Evolutionary conservation across 2,888 invertebrate genomes (phyloP), one percentile per base, ranked within the genome.

Genomic region (Gastracanthus pulcherrimus): DNA sequence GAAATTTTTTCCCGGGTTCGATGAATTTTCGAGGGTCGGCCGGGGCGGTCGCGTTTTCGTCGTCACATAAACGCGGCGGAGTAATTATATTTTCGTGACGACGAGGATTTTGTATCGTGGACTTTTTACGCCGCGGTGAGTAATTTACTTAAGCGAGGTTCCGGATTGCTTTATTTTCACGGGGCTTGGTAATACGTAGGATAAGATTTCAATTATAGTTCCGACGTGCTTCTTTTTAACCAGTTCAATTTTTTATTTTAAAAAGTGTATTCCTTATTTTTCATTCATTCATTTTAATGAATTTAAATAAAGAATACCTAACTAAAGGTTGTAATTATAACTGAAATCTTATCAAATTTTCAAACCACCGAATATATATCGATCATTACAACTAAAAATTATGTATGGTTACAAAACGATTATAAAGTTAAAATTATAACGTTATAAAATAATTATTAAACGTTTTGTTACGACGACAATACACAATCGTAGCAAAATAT

Each of bases 251-350:
- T 51, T 70, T 29, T 31, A 31, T n/a, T 34, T 5, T 3, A 3
- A 67, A 41, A 34, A 29, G 6, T 23, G 19, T 13, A 55, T 51
- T 31, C 71, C n/a, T 55, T 64, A 71, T 70, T 70, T 45, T 51
- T 19, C 7, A 48, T 71, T 51, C 71, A 71, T 78, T 71, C 0
- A n/a, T 16, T 78, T 71, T 51, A 64, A 78, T 71, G 78, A 78
- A 51, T 71, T 51, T 48, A 78, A 78, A 78, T 64, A 64, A 71
- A 78, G 45, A 64, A n/a, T n/a, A n/a, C n/a, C n/a, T n/a, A n/a
- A 36, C 11, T n/a, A 45, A 45, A n/a, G 45, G 45, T 45, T 45
- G 11, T 11, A 13, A 16, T 45, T n/a, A 3, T 26, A 23, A 55
- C 31, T 16, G 4, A 58, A n/a, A 38, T 51, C 19, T 51, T 23